Conservation (phyloP, 1,140 invertebrate species). For the Ooceraea biroi region DNA sequence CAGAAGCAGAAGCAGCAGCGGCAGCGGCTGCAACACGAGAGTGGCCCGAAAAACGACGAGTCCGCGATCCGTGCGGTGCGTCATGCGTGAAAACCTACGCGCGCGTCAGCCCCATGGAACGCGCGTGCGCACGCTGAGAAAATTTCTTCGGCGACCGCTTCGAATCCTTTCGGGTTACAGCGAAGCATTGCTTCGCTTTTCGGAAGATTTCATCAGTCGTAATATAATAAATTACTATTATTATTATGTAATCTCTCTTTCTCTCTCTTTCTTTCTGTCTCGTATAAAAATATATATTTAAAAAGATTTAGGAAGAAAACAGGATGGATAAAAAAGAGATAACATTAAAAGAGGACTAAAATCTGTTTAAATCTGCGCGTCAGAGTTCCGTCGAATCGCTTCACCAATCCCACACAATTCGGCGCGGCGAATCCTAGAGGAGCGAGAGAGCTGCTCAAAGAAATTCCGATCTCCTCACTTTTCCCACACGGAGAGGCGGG, state of each 20-base stretch:
- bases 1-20: background rate
- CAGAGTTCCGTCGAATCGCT: background rate
- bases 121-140: conserved; percentile 59
- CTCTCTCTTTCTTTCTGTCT: too few species aligned
- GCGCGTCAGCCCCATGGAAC: conserved; percentile 71
- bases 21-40: conserved; percentile 13
- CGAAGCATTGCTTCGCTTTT: conserved; percentile 8
- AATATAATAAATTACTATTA: too few species aligned
- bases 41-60: conserved; percentile 62
- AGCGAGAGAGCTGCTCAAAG: background rate
- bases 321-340: too few species aligned
- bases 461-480: background rate
- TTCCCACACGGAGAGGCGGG: background rate
- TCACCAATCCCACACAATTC: too few species aligned
- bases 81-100: conserved; percentile 73
- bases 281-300: too few species aligned
- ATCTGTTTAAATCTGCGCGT: background rate
- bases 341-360: background rate
- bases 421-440: background rate
- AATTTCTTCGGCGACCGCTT: conserved; percentile 63
- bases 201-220: background rate
- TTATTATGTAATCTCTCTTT: background rate
- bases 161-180: too few species aligned
- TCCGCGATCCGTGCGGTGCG: conserved; percentile 64
- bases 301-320: background rate